These are phyloP conservation scores for Odontamblyopus lacepedii DNA, from an alignment of 2,797 vertebrate genomes.

Conservation along the genomic window DNA sequence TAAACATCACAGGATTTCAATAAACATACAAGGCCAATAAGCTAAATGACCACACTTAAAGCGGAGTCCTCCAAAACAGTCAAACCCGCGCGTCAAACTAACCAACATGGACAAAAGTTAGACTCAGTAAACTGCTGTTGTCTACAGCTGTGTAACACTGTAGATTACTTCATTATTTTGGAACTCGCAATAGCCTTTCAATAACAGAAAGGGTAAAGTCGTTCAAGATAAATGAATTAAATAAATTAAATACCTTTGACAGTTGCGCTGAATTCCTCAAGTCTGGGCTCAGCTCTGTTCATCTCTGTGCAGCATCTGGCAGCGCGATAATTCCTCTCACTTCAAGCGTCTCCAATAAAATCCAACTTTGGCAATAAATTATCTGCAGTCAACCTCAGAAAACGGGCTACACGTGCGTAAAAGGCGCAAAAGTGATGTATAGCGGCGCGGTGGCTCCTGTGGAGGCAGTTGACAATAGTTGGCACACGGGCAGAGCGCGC, in stretches of 20 bases:
- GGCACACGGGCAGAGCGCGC: conserved; percentile 24
- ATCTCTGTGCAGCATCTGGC: conserved; percentile 53
- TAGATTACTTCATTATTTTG: not conserved
- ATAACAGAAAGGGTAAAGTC: not conserved
- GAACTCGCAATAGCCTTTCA: not conserved
- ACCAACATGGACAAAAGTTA: conserved; percentile 3
- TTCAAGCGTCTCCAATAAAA: conserved; percentile 42
- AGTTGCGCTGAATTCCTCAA: conserved; percentile 37
- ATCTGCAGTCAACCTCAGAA: not conserved
- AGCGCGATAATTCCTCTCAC: conserved; percentile 30
- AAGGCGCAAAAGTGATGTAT: not conserved
- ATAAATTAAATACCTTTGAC: conserved; percentile 48
- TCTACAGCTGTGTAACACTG: not conserved
- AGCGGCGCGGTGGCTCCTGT: not conserved
- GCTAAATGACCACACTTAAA: not conserved
- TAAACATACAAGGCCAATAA: too few species aligned
- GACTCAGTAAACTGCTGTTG: not conserved
- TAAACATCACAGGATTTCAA: not conserved
- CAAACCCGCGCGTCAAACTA: not conserved
- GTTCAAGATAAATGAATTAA: not conserved
- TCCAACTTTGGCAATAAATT: conserved; percentile 64
- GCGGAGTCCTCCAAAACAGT: not conserved
- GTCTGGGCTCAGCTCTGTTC: conserved; percentile 37
- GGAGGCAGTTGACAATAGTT: conserved; percentile 10
- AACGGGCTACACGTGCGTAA: too few species aligned